Percentiles rank a stretch among this genome's conserved stretches.
Conservation (phyloP, 2,888 invertebrate species). For the Amphipyra berbera region DNA sequence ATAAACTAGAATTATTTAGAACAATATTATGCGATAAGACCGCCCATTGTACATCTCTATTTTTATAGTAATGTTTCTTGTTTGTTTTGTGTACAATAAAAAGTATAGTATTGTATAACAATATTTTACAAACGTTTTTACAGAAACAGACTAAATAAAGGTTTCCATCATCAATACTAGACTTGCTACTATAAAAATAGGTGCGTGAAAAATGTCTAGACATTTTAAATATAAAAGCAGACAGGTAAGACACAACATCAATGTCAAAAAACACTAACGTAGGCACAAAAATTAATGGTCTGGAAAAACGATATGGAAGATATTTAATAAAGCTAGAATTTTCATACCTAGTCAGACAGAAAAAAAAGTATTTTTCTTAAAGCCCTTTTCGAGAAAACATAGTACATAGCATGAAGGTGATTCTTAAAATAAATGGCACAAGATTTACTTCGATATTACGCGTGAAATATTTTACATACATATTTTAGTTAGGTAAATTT, state of each 20-base stretch:
- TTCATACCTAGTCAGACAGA: not conserved
- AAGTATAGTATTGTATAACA: too few species aligned
- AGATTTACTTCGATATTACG: constrained; percentile 26
- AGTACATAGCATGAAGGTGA: constrained; percentile 13
- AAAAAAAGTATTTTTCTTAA: not conserved
- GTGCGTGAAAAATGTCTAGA: constrained; percentile 5
- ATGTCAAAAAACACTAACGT: constrained; percentile 19
- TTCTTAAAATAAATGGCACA: constrained; percentile 21
- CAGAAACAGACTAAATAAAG: too few species aligned
- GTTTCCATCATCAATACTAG: too few species aligned
- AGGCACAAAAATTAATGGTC: constrained; percentile 35
- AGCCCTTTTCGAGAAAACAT: constrained; percentile 4
- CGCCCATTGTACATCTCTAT: too few species aligned
- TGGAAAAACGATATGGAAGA: constrained; percentile 22
- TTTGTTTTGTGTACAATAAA: too few species aligned
- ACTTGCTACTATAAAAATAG: not conserved
- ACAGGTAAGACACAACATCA: constrained; percentile 25
- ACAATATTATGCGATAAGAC: too few species aligned
- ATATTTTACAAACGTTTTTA: too few species aligned
- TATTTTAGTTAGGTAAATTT: constrained; percentile 20
- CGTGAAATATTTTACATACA: constrained; percentile 22
- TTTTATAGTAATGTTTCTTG: too few species aligned
- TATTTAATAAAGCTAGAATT: constrained; percentile 7
- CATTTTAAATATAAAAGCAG: constrained; percentile 15
- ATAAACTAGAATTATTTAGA: too few species aligned